Evolutionary conservation across 1,140 invertebrate species (phyloP).

Genomic region (Pantala flavescens): DNA sequence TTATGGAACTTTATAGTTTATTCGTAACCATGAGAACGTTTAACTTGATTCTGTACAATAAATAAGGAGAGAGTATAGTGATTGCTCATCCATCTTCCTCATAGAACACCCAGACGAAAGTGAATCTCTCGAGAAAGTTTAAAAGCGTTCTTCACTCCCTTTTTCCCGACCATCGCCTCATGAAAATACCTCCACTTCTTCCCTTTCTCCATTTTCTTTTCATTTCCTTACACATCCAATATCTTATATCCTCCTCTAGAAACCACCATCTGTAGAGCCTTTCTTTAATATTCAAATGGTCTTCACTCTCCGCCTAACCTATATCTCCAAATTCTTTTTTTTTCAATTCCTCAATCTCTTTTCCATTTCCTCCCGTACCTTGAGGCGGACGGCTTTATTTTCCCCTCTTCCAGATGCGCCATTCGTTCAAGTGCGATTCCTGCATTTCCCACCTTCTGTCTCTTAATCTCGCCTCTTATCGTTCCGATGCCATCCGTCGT

Average conservation of each 20-base stretch:
- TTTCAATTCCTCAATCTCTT: neutral
- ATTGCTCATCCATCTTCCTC: too few species aligned
- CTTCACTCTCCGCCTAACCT: neutral
- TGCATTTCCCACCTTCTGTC: too few species aligned
- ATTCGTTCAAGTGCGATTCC: neutral
- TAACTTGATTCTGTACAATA: too few species aligned
- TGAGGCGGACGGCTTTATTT: neutral
- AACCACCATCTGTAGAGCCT: neutral
- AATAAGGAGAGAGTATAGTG: too few species aligned
- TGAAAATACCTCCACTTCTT: neutral
- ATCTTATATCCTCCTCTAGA: too few species aligned
- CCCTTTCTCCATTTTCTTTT: neutral
- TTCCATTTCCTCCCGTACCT: neutral
- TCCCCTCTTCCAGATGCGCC: neutral
- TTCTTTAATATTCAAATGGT: neutral
- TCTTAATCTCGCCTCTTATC: too few species aligned
- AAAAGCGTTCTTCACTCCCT: neutral
- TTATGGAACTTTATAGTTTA: too few species aligned
- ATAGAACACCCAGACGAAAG: too few species aligned
- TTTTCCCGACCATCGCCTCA: neutral
- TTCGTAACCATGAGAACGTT: too few species aligned
- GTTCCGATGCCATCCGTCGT: too few species aligned
- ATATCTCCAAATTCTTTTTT: conserved; percentile 8
- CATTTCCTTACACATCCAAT: neutral
- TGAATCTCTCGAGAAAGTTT: too few species aligned